Percentiles rank a stretch among this genome's conserved stretches.
These are phyloP conservation scores for Noturus placidus DNA, from an alignment of 2,113 vertebrate species.

Conservation along the genomic window DNA sequence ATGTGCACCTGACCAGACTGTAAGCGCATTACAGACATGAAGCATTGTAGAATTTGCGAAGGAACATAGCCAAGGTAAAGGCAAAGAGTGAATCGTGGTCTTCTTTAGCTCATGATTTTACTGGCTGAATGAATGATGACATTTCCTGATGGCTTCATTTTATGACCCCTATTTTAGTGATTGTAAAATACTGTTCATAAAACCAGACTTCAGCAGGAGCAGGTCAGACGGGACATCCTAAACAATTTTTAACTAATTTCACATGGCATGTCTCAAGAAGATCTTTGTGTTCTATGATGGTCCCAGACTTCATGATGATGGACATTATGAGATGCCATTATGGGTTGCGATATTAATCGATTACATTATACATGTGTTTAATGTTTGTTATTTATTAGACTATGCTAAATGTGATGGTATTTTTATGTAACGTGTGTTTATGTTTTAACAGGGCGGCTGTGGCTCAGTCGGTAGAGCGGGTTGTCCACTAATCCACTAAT, in stretches of 20 bases:
- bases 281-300: too few species aligned
- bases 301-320: too few species aligned
- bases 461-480: too few species aligned
- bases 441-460: too few species aligned
- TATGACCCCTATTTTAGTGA: conserved; percentile 10
- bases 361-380: too few species aligned
- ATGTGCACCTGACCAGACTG: not conserved
- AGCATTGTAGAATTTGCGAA: not conserved
- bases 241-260: not conserved
- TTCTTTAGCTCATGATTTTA: conserved; percentile 13
- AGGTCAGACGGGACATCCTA: not conserved
- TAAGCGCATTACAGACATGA: not conserved
- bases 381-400: too few species aligned
- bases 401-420: too few species aligned
- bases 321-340: too few species aligned
- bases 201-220: conserved; percentile 7
- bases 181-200: conserved; percentile 25
- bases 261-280: not conserved
- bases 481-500: too few species aligned
- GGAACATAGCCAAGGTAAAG: not conserved
- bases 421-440: too few species aligned
- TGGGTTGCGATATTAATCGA: too few species aligned
- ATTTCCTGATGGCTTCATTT: conserved; percentile 18
- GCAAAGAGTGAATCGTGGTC: not conserved
- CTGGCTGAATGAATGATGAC: conserved; percentile 23